Base-by-base conservation (phyloP, 2,888 invertebrate species). In the Caenorhabditis wallacei region DNA sequence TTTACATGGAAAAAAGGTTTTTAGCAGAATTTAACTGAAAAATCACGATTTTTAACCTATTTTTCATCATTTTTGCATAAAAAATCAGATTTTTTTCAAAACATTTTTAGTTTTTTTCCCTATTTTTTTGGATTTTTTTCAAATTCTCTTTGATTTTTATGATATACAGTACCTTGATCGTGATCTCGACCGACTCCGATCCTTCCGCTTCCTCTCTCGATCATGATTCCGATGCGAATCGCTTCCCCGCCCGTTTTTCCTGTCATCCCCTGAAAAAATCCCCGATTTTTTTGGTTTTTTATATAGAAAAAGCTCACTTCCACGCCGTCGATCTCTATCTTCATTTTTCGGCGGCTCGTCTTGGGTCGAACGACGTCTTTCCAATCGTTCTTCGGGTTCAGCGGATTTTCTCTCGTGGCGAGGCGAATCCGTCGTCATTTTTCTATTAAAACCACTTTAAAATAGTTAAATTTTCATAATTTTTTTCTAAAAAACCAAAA, bases 251-350 rank as follows among this genome's bases (percentile, higher is more conserved):
- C 54, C 64, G 30, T 69, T 70, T 46, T 72, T 68, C 22, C 54
- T 1, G n/a, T 78, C 74, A 43, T 82, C 84, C 57, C 53, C 82
- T 79, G 68, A 56, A 57, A 22, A 43, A 37, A 24, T 30, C 30
- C 13, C 16, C 16, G 1, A 0, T 26, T 46, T 57, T 46, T n/a
- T 20, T 1, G 11, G n/a, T 18, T 70, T 70, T 48, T 57, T 16
- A 3, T 35, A 8, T 30, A 18, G 5, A 57, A 63, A 54, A 43
- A 11, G 69, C 80, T 48, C 8, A 69, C 68, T 74, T 2, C 54
- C 22, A 26, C 57, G 68, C 56, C 40, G 69, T 46, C 54, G 30
- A 24, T 78, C 66, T 48, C 46, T 74, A 5, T 75, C 74, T 1
- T 75, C 81, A 8, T 37, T 57, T n/a, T 75, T 76, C 43, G 59